phyloP scores from a whole-genome alignment of 2,888 invertebrate species.

The Thera britannica region DNA sequence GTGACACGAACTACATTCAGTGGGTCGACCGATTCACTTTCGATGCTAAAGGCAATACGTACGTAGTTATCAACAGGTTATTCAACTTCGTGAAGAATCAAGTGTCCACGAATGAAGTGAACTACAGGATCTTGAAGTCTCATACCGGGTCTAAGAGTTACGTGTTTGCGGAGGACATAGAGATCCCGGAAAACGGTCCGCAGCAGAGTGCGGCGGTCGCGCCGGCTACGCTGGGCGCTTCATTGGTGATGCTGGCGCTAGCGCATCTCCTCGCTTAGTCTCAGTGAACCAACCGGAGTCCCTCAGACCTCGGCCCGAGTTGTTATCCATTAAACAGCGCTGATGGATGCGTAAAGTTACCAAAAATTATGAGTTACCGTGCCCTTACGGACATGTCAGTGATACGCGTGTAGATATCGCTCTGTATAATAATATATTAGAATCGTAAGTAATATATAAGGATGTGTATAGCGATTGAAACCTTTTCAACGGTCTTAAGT shows the following conservation, averaged over 20 bases:
- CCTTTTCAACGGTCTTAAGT: slow-evolving; percentile 57
- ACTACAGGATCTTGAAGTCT: slow-evolving; percentile 88
- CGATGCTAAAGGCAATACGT: slow-evolving; percentile 87
- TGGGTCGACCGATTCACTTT: slow-evolving; percentile 90
- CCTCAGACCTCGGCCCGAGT: slow-evolving; percentile 55
- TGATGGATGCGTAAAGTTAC: slow-evolving; percentile 76
- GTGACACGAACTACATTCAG: slow-evolving; percentile 88
- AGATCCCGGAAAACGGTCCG: slow-evolving; percentile 36
- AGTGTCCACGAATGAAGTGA: slow-evolving; percentile 84
- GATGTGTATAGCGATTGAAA: slow-evolving; percentile 39
- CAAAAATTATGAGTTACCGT: slow-evolving; percentile 83
- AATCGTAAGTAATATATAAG: slow-evolving; percentile 40
- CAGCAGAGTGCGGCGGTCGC: slow-evolving; percentile 57
- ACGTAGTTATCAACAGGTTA: slow-evolving; percentile 88
- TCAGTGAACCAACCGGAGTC: slow-evolving; percentile 43
- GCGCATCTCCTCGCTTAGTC: slow-evolving; percentile 75
- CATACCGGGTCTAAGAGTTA: slow-evolving; percentile 87
- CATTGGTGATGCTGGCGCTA: slow-evolving; percentile 62
- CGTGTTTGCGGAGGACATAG: slow-evolving; percentile 80
- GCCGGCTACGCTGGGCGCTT: slow-evolving; percentile 57
- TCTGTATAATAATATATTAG: slow-evolving; percentile 61
- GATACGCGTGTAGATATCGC: slow-evolving; percentile 78
- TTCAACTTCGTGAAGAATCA: slow-evolving; percentile 87
- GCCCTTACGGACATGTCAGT: slow-evolving; percentile 74
- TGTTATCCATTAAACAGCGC: slow-evolving; percentile 58